These are phyloP conservation scores for Pagetopsis macropterus DNA, from an alignment of 2,797 vertebrate species.

Conservation along the genomic window DNA sequence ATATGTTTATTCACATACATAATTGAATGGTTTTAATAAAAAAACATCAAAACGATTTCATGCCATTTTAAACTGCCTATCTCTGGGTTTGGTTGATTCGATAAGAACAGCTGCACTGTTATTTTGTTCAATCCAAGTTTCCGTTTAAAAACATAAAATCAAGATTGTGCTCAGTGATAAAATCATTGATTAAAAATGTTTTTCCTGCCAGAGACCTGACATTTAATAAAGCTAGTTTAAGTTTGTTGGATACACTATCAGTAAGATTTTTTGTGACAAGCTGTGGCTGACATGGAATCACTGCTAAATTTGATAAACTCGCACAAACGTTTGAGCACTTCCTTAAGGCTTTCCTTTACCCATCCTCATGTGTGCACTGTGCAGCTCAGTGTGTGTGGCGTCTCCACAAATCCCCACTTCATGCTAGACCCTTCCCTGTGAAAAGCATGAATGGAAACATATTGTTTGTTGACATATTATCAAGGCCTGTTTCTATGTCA, in stretches of 20 bases:
- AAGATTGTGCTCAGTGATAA: too few species aligned
- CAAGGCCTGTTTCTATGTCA: constrained; percentile 49
- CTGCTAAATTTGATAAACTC: too few species aligned
- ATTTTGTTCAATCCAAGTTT: too few species aligned
- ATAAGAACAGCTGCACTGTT: too few species aligned
- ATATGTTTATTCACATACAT: background rate
- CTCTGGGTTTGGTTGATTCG: background rate
- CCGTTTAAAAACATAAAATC: too few species aligned
- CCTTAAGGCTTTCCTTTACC: background rate
- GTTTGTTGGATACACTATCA: too few species aligned
- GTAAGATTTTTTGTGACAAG: too few species aligned
- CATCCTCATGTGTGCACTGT: background rate
- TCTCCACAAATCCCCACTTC: constrained; percentile 16
- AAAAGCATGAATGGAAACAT: constrained; percentile 52
- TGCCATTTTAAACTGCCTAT: background rate
- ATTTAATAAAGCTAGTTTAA: too few species aligned
- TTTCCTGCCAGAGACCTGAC: too few species aligned
- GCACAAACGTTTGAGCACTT: too few species aligned
- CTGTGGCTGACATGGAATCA: too few species aligned
- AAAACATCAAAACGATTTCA: background rate
- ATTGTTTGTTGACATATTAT: constrained; percentile 61
- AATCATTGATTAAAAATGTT: too few species aligned
- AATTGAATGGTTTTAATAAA: background rate
- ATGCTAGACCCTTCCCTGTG: constrained; percentile 21
- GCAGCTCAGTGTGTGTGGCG: background rate